Conservation (phyloP, 92 coral and sea anemone genomes). For the Chrysogorgia sp. region DNA sequence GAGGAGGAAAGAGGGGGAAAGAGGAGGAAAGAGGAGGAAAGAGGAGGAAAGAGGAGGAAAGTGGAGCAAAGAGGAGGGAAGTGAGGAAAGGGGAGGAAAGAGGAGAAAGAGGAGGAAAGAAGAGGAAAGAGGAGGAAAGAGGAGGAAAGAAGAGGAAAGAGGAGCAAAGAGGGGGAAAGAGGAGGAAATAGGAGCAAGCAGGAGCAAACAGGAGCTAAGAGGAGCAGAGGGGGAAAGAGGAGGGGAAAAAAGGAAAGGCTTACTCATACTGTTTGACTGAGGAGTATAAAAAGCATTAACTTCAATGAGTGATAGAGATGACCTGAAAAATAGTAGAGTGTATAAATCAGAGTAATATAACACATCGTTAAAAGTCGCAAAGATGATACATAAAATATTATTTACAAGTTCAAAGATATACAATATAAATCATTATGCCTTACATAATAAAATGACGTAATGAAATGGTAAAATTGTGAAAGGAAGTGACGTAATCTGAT, state of each 20-base stretch:
- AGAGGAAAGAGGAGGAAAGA: not conserved
- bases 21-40: too few relatives aligned
- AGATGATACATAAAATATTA: too few relatives aligned
- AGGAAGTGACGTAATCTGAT: too few relatives aligned
- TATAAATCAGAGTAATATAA: not conserved
- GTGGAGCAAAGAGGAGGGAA: not conserved
- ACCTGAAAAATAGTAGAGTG: not conserved
- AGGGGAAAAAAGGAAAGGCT: not conserved
- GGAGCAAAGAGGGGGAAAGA: not conserved
- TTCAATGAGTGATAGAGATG: not conserved
- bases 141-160: not conserved
- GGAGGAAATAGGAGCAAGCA: too few relatives aligned
- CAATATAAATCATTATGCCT: too few relatives aligned
- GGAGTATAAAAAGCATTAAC: constrained; percentile 7
- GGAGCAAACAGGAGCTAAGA: too few relatives aligned
- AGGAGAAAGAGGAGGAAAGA: not conserved
- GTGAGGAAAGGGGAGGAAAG: not conserved
- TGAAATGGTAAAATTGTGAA: too few relatives aligned
- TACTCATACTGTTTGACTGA: constrained; percentile 1
- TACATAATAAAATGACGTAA: too few relatives aligned
- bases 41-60: not conserved
- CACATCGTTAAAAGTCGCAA: too few relatives aligned
- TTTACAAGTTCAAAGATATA: too few relatives aligned
- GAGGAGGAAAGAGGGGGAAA: too few relatives aligned
- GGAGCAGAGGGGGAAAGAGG: not conserved